Evolutionary conservation across 1,140 invertebrate genomes (phyloP), one percentile per base, ranked within the genome.

Genomic region (Asbolus verrucosus): DNA sequence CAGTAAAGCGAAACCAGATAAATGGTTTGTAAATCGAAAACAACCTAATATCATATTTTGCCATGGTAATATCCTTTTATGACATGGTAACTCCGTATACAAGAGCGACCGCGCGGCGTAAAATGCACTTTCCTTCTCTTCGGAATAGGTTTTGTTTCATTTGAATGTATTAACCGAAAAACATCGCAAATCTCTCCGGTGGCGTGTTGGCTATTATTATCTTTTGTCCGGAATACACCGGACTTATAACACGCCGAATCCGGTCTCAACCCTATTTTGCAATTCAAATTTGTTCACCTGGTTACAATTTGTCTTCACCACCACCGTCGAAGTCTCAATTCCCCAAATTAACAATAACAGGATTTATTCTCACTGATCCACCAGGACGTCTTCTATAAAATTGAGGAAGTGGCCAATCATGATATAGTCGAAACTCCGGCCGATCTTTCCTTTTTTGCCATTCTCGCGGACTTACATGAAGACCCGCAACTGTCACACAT

Each of bases 101-200:
- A n/a, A n/a, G n/a, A n/a, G n/a, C n/a, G n/a, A n/a, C n/a, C n/a
- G n/a, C n/a, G n/a, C n/a, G n/a, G n/a, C n/a, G n/a, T n/a, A n/a
- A n/a, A n/a, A n/a, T n/a, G 59, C 30, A 16, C 30, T 15, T 36
- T 16, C 30, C 31, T 62, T 15, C 36, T 13, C 15, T 62, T 31
- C 18, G 21, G 31, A 36, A 62, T 15, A 19, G 61, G n/a, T 63
- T 63, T 63, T 63, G 31, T 63, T 63, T 63, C 61, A 21, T 63
- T 63, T 63, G 61, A 63, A 63, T 63, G 61, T 18, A 63, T 63
- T 63, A 38, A 63, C 18, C 19, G 39, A 63, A 63, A 63, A 63
- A 63, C 61, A 18, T 21, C 11, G 61, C 33, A 41, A 63, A 63
- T 63, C 61, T 27, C 61, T 63, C 39, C 19, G 24, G 46, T 54